Evolutionary conservation across 1,140 invertebrate genomes (phyloP), one percentile per base, ranked within the genome.

Genomic region (Bemisia tabaci): DNA sequence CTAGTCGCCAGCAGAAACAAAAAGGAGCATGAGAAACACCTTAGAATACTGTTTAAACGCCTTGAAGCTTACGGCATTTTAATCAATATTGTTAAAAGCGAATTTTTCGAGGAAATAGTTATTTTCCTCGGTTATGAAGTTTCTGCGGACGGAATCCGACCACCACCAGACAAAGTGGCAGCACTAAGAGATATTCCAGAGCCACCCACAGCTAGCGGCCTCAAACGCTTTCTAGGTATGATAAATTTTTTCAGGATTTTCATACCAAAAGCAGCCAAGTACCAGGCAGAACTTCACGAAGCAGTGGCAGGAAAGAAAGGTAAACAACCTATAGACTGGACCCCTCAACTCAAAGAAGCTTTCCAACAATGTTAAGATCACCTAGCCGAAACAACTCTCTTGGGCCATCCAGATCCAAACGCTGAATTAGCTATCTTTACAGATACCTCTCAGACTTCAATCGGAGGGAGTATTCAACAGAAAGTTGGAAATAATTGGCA

Each of bases 1-100:
- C 72, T 83, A 2, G 71, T 84, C 2, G 79, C 72, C 60, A 77
- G 74, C 0, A 67, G 63, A 25, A 64, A 22, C 21, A 64, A 67
- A 23, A 67, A 73, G 11, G 68, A 77, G 66, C 77, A 78, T 65
- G 24, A 22, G 21, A 25, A 66, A 48, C 68, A 66, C n/a, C n/a
- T n/a, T n/a, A n/a, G n/a, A n/a, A n/a, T n/a, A n/a, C n/a, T n/a
- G n/a, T n/a, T n/a, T n/a, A n/a, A n/a, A n/a, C n/a, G n/a, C n/a
- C n/a, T n/a, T n/a, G n/a, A n/a, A n/a, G n/a, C n/a, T n/a, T n/a
- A n/a, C n/a, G n/a, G n/a, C n/a, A n/a, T n/a, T n/a, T n/a, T n/a
- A n/a, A n/a, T n/a, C n/a, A n/a, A n/a, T n/a, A n/a, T n/a, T n/a
- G n/a, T n/a, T n/a, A n/a, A n/a, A n/a, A n/a, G n/a, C n/a, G n/a